Base-by-base conservation (phyloP, 2,797 vertebrate species). In the Enoplosus armatus region DNA sequence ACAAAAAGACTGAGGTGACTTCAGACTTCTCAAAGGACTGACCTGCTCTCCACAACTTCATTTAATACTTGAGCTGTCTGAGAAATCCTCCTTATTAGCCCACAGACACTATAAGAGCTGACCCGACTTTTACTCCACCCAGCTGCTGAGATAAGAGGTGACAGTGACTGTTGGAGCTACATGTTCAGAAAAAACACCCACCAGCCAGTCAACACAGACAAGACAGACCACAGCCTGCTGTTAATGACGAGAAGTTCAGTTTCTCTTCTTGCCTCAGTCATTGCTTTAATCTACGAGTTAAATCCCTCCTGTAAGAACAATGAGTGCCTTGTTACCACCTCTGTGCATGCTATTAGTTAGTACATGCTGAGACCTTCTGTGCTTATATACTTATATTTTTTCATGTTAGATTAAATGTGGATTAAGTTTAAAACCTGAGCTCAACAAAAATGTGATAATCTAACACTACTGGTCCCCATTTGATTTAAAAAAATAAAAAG, bases 61-160 rank as follows among this genome's bases (percentile, higher is more conserved):
- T 69, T 71, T n/a, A 58, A 54, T 60, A 55, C 35, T 72, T 35
- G 47, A 77, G 51, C 70, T 67, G 58, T 27, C 8, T 61, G 59
- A 78, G 72, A 85, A 80, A 76, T 68, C 50, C 33, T 58, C 18
- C 76, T 58, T 69, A 62, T 61, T 6, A n/a, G n/a, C n/a, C n/a
- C n/a, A 47, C 51, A 45, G 33, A 50, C 62, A 45, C 62, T 55
- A 37, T 65, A 33, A 3, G 29, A 61, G 48, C 48, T 20, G 8
- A 24, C 16, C 16, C 2, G 74, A 76, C 61, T 71, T 51, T 80
- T 64, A 89, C 90, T 90, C 92, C 90, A 71, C 85, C 90, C 87
- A 76, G 84, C 80, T 80, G 82, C 82, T 77, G 65, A 86, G 72
- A 79, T 81, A 75, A 80, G 60, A 70, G 37, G 72, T 26, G 61